Evolutionary conservation across 2,888 invertebrate genomes (phyloP).

Genomic region (Idaea aversata): DNA sequence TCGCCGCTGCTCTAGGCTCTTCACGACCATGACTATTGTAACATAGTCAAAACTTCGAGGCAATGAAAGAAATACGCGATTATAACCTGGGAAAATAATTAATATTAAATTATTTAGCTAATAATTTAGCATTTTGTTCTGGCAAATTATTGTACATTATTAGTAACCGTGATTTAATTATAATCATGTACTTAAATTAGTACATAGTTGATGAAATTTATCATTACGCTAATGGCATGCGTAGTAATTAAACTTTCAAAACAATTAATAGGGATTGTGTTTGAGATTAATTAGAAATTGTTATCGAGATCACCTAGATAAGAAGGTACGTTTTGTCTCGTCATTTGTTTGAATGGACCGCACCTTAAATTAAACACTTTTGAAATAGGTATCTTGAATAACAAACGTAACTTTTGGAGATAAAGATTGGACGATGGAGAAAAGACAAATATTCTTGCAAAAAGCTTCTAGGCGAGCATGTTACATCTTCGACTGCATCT

Average conservation of each 20-base stretch:
- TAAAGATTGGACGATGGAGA: no score
- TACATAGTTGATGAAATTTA: conserved; percentile 45
- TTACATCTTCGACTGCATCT: no score
- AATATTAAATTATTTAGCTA: no score
- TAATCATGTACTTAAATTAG: conserved; percentile 36
- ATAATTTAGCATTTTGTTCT: neutral
- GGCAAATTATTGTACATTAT: neutral
- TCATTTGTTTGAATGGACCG: conserved; percentile 6
- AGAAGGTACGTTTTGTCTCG: conserved; percentile 29
- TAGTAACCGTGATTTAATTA: conserved; percentile 37
- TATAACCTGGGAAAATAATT: no score
- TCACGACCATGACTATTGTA: no score
- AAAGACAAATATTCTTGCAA: no score
- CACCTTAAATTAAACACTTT: neutral
- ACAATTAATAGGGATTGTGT: conserved; percentile 62
- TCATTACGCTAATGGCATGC: conserved; percentile 43
- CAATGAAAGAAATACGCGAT: no score
- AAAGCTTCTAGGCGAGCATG: no score
- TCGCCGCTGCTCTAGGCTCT: no score
- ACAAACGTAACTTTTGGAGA: neutral
- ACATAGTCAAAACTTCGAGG: no score
- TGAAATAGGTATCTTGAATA: neutral
- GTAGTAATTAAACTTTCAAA: conserved; percentile 66
- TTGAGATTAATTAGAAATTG: conserved; percentile 70
- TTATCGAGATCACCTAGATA: conserved; percentile 56